Base-by-base conservation (phyloP, 2,888 invertebrate species). In the Pachycephus smyrnensis region DNA sequence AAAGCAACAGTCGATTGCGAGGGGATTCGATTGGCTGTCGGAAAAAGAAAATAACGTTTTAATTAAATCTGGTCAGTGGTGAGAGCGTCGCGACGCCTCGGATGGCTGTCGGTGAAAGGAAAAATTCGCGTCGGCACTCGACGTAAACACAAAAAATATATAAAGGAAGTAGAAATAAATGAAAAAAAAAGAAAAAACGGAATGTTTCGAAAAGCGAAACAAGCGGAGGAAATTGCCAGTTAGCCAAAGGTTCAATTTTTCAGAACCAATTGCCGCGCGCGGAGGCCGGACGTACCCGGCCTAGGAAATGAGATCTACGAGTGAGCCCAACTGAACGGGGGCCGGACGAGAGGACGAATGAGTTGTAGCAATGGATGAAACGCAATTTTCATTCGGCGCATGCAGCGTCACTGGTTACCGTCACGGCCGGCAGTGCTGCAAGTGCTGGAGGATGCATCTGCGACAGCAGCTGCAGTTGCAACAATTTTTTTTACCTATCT, bases 221-320 rank as follows among this genome's bases (percentile, higher is more conserved):
- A 83, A 84, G 77, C 80, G 79, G 76, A 81, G 83, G 82, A 86
- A 88, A 88, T 86, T 86, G 84, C 82, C 83, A 85, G 84, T 88
- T 87, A 85, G 82, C 79, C 81, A 81, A 80, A 75, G 81, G 78
- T 84, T 83, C 82, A 84, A 87, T 88, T 87, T 88, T 87, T 86
- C 84, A 82, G 77, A 82, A 80, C 79, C 86, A 85, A 86, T 85
- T 55, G 83, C 77, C 74, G 80, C 73, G n/a, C 40, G 15, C 73
- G 55, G 55, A 71, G 23, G 33, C 80, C 76, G 76, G 75, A 69
- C 36, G 55, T 68, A 69, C 40, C 77, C 76, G 68, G 80, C 82
- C 82, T 86, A 83, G 84, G 81, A 87, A 87, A 87, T 87, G 86
- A 88, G 87, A 88, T 84, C 82, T 84, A 82, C 82, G 76, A 83